phyloP scores from a whole-genome alignment of 2,113 vertebrate species.

The Thunnus maccoyii region DNA sequence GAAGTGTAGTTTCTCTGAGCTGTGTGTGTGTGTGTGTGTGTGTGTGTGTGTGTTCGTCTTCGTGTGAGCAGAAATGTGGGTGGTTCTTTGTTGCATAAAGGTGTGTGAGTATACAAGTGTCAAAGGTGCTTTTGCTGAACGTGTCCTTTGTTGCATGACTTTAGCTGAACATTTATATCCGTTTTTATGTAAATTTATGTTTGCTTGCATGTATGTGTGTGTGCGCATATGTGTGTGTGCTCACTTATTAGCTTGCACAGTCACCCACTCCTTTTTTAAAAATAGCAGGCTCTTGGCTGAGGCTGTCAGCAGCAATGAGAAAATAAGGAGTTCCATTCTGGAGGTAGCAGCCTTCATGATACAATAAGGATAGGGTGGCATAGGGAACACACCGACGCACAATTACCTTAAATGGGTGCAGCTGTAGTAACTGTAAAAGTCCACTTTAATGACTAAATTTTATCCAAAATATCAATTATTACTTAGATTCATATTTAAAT shows the following conservation, averaged over 20 bases:
- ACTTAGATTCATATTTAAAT: not conserved
- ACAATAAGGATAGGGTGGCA: slow-evolving; percentile 69
- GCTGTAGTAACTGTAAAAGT: slow-evolving; percentile 13
- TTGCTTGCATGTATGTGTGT: slow-evolving; percentile 16
- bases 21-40: not conserved
- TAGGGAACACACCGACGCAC: slow-evolving; percentile 33
- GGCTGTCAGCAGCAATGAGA: slow-evolving; percentile 81
- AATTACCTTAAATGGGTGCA: slow-evolving; percentile 33
- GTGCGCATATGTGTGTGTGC: slow-evolving; percentile 31
- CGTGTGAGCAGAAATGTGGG: slow-evolving; percentile 15
- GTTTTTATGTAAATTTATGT: slow-evolving; percentile 54
- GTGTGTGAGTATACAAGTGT: slow-evolving; percentile 42
- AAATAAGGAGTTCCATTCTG: slow-evolving; percentile 81
- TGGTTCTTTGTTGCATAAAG: slow-evolving; percentile 49
- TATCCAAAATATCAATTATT: not conserved
- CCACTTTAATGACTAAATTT: not conserved
- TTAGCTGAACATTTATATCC: slow-evolving; percentile 19
- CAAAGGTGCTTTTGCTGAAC: slow-evolving; percentile 38
- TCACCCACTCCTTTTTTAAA: slow-evolving; percentile 84
- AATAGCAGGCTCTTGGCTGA: slow-evolving; percentile 84
- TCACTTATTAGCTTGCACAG: slow-evolving; percentile 80
- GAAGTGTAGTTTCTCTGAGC: slow-evolving; percentile 19
- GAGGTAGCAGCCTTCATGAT: slow-evolving; percentile 74
- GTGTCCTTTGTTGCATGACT: slow-evolving; percentile 34
- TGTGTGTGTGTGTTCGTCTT: not conserved